These are phyloP conservation scores for Calephelis perditalis DNA, from an alignment of 2,888 invertebrate species.

Conservation along the genomic window DNA sequence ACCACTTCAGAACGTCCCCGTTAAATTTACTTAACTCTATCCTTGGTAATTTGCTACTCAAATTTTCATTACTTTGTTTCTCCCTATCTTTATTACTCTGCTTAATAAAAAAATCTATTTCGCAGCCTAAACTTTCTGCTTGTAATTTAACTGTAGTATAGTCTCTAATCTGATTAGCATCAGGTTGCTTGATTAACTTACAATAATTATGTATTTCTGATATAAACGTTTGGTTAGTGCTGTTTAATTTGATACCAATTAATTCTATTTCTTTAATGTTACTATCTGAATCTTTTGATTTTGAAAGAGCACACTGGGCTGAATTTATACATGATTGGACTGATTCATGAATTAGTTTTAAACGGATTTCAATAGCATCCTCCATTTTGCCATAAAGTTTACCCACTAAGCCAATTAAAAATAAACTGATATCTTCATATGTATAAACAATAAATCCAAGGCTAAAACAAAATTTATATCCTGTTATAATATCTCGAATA, in stretches of 20 bases:
- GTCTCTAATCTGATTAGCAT: background rate
- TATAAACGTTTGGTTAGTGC: background rate
- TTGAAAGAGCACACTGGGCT: background rate
- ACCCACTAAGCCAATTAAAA: too few relatives aligned
- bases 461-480: too few relatives aligned
- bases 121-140: too few relatives aligned
- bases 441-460: too few relatives aligned
- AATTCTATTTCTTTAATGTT: background rate
- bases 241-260: background rate
- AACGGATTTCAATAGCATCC: background rate
- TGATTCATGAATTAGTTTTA: background rate
- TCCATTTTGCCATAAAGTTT: background rate
- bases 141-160: background rate
- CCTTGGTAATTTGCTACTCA: slow-evolving; percentile 21
- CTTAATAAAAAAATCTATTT: background rate
- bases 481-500: too few relatives aligned
- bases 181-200: background rate
- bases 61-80: background rate
- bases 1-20: slow-evolving; percentile 25
- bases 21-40: slow-evolving; percentile 27
- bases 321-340: background rate
- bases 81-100: background rate
- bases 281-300: background rate
- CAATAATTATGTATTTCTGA: slow-evolving; percentile 2
- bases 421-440: too few relatives aligned